Conservation (phyloP, 2,888 invertebrate species). For the Caradrina clavipalpis region DNA sequence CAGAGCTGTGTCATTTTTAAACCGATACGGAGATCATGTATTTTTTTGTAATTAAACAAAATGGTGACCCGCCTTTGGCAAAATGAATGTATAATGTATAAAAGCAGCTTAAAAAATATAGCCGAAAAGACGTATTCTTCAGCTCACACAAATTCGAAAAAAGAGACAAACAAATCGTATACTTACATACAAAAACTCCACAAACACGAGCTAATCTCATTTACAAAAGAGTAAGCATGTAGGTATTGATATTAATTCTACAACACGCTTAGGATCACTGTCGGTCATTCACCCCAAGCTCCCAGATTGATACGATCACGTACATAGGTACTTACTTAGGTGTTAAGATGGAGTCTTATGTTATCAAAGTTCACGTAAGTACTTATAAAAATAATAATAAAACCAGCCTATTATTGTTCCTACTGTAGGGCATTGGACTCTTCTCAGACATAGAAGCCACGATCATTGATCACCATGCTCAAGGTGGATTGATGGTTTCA, state of each 20-base stretch:
- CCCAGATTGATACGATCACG: slow-evolving; percentile 32
- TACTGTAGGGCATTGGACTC: no score
- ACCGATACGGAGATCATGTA: no score
- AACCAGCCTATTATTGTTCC: no score
- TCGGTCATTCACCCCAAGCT: slow-evolving; percentile 27
- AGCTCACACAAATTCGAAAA: slow-evolving; percentile 5
- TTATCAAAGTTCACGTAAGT: not conserved
- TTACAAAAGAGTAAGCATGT: slow-evolving; percentile 16
- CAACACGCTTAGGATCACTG: slow-evolving; percentile 25
- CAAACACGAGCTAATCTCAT: slow-evolving; percentile 24
- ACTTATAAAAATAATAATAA: not conserved
- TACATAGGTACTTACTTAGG: not conserved
- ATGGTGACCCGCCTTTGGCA: no score
- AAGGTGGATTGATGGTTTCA: no score
- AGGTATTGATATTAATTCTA: slow-evolving; percentile 46
- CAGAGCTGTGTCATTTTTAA: no score
- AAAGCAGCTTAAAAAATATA: no score
- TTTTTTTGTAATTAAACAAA: no score
- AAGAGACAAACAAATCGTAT: slow-evolving; percentile 26
- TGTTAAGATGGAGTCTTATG: not conserved
- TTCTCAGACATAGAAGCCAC: no score
- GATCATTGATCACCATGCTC: no score
- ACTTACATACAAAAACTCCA: slow-evolving; percentile 12
- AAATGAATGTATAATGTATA: no score
- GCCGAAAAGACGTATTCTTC: not conserved